A percentile compares a stretch with the other conserved stretches of the same genome.
These are phyloP conservation scores for Paralichthys olivaceus DNA, from an alignment of 2,113 vertebrate genomes.

Conservation along the genomic window DNA sequence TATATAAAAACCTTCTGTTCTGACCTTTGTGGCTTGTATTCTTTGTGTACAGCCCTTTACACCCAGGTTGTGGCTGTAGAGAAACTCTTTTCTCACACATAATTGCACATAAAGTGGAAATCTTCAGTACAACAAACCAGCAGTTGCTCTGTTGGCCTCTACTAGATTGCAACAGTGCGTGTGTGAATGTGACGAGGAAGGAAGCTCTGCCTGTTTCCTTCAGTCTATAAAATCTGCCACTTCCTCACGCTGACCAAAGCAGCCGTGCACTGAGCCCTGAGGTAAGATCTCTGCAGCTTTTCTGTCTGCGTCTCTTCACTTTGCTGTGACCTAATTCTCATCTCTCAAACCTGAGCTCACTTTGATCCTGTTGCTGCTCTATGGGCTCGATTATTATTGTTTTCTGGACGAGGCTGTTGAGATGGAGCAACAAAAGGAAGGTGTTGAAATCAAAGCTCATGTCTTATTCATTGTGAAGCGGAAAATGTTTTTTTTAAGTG, in stretches of 20 bases:
- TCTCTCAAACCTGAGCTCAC: not conserved
- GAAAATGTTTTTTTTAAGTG: not conserved
- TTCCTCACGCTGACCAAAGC: slow-evolving; percentile 53
- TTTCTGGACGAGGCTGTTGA: not conserved
- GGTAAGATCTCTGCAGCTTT: slow-evolving; percentile 49
- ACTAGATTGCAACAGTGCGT: not conserved
- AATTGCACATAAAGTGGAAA: not conserved
- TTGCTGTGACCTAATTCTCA: slow-evolving; percentile 34
- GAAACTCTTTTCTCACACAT: not conserved
- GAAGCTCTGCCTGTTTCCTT: slow-evolving; percentile 17
- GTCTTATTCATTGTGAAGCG: not conserved
- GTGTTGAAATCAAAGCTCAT: not conserved
- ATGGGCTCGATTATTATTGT: not conserved
- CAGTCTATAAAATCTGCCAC: slow-evolving; percentile 28
- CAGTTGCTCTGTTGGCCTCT: not conserved
- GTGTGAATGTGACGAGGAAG: slow-evolving; percentile 41
- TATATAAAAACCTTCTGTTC: slow-evolving; percentile 35
- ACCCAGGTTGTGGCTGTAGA: not conserved
- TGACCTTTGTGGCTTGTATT: slow-evolving; percentile 14
- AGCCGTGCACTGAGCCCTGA: not conserved
- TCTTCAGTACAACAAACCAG: not conserved
- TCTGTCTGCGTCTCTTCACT: slow-evolving; percentile 9
- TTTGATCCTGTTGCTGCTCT: not conserved
- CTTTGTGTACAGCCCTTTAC: slow-evolving; percentile 1
- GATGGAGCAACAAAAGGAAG: not conserved